Conservation (phyloP, 1,140 invertebrate species). For the Drosophila sp. region DNA sequence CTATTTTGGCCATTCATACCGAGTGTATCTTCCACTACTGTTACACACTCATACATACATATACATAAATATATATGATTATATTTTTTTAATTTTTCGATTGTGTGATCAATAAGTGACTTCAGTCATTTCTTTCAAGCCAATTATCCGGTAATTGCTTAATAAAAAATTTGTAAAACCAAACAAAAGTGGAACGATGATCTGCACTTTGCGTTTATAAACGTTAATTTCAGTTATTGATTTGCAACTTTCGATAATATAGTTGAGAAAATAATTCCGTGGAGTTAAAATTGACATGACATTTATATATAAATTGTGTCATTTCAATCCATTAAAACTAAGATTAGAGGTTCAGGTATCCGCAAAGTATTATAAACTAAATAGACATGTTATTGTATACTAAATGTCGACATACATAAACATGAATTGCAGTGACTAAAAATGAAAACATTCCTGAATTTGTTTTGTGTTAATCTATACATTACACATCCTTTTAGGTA, state of each 20-base stretch:
- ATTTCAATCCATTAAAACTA: no score
- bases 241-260: not conserved
- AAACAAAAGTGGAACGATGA: not conserved
- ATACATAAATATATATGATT: no score
- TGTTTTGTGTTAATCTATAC: no score
- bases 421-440: no score
- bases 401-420: no score
- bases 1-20: slow-evolving; percentile 7
- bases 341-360: no score
- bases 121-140: slow-evolving; percentile 17
- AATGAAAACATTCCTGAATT: no score
- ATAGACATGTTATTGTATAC: no score
- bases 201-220: not conserved
- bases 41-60: not conserved
- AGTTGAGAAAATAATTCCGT: not conserved
- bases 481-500: no score
- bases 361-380: no score
- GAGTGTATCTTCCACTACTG: not conserved
- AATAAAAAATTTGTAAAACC: slow-evolving; percentile 8
- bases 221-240: not conserved
- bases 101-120: slow-evolving; percentile 21
- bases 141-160: slow-evolving; percentile 6
- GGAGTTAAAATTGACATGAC: no score
- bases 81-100: not conserved
- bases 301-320: no score